phyloP scores from a whole-genome alignment of 2,113 vertebrate genomes.

The Cercopithecus mona region DNA sequence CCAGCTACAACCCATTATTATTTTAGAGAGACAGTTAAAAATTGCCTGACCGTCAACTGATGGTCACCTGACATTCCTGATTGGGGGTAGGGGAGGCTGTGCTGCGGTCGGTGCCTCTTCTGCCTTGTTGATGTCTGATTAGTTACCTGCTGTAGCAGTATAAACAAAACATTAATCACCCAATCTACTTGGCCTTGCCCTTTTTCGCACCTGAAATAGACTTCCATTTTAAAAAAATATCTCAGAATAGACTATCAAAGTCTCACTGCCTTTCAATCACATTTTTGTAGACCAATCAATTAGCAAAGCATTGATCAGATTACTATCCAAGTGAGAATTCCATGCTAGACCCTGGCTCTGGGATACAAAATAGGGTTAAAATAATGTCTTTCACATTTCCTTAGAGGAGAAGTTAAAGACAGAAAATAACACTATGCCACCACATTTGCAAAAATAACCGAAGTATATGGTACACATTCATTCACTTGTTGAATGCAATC shows the following conservation, averaged over 20 bases:
- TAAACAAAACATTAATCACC: constrained; percentile 6
- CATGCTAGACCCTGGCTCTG: not conserved
- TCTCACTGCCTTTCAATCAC: not conserved
- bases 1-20: too few species aligned
- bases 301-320: constrained; percentile 39
- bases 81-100: too few species aligned
- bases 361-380: not conserved
- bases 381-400: not conserved
- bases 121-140: too few species aligned
- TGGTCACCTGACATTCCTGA: too few species aligned
- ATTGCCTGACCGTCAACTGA: too few species aligned
- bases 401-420: not conserved
- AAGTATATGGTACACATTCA: not conserved
- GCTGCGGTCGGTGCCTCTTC: too few species aligned
- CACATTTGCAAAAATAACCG: not conserved
- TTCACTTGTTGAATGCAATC: not conserved
- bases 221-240: not conserved
- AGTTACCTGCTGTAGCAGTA: too few species aligned
- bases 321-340: not conserved
- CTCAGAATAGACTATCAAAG: not conserved
- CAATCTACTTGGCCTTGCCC: not conserved
- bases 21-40: too few species aligned
- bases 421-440: not conserved
- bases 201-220: not conserved
- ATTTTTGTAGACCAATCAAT: constrained; percentile 47